Conservation (phyloP, 2,113 vertebrate species). For the Sarotherodon lohbergeri region DNA sequence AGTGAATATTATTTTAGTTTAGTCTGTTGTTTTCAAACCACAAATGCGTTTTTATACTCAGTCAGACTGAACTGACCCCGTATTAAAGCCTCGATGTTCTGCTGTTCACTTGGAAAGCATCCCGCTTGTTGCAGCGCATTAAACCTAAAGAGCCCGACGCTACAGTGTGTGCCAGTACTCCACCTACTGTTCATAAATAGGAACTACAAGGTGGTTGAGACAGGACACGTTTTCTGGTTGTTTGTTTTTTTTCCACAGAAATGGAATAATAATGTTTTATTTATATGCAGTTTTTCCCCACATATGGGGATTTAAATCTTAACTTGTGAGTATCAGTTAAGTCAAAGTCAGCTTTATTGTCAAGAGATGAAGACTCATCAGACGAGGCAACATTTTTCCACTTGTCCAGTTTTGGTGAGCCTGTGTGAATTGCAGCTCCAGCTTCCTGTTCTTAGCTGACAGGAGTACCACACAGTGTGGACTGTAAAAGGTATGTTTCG, state of each 20-base stretch:
- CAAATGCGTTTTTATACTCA: fast-evolving
- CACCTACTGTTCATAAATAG: neutral
- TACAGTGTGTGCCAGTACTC: neutral
- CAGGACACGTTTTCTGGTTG: neutral
- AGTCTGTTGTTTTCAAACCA: neutral
- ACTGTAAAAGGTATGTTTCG: neutral
- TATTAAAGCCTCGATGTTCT: neutral
- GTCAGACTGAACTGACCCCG: neutral
- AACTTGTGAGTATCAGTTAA: neutral
- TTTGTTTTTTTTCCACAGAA: fast-evolving
- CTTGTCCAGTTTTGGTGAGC: neutral
- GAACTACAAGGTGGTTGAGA: neutral
- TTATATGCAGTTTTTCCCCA: neutral
- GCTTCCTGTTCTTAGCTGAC: neutral
- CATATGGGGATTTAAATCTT: neutral
- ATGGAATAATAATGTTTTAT: neutral
- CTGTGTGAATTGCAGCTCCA: neutral
- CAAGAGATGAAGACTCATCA: neutral
- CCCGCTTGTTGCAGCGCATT: neutral
- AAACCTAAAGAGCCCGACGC: neutral
- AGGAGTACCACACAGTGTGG: fast-evolving
- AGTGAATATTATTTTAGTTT: neutral
- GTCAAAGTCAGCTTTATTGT: neutral
- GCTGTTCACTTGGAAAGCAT: neutral
- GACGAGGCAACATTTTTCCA: fast-evolving